These are phyloP conservation scores for Danaus plexippus DNA, from an alignment of 1,140 invertebrate genomes.

Conservation along the genomic window DNA sequence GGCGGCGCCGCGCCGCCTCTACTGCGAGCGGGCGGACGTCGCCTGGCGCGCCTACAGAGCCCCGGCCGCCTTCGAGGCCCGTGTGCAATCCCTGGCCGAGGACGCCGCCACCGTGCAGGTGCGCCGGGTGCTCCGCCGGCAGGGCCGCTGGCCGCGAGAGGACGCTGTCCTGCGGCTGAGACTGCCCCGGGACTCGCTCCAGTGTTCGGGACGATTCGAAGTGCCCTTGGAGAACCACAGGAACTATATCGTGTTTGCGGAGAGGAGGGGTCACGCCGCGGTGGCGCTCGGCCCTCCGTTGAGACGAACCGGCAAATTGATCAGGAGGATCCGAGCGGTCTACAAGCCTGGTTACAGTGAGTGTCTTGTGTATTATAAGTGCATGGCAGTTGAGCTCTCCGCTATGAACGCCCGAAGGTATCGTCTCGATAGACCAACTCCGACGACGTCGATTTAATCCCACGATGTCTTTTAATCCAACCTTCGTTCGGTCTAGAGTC, in stretches of 20 bases:
- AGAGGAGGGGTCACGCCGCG: constrained; percentile 54
- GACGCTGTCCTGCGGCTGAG: constrained; percentile 50
- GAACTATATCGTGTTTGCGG: constrained; percentile 67
- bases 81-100: constrained; percentile 52
- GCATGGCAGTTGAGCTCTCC: constrained; percentile 39
- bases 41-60: constrained; percentile 65
- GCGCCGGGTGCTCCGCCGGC: constrained; percentile 45
- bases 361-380: constrained; percentile 41
- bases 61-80: constrained; percentile 62
- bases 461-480: too few species aligned
- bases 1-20: constrained; percentile 58
- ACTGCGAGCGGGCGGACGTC: constrained; percentile 65
- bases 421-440: not conserved
- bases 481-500: too few species aligned
- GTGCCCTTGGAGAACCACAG: constrained; percentile 56
- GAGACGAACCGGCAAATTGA: constrained; percentile 50
- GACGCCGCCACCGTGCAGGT: constrained; percentile 60
- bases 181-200: constrained; percentile 41
- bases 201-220: constrained; percentile 62
- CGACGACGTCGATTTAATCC: too few species aligned
- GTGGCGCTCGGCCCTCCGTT: constrained; percentile 61
- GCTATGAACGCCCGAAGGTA: constrained; percentile 23
- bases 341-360: constrained; percentile 66
- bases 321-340: constrained; percentile 58
- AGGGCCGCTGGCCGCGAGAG: constrained; percentile 59